Percentiles rank a stretch among this genome's conserved stretches.
These are phyloP conservation scores for Vanessa atalanta DNA, from an alignment of 1,140 invertebrate genomes.

Conservation along the genomic window DNA sequence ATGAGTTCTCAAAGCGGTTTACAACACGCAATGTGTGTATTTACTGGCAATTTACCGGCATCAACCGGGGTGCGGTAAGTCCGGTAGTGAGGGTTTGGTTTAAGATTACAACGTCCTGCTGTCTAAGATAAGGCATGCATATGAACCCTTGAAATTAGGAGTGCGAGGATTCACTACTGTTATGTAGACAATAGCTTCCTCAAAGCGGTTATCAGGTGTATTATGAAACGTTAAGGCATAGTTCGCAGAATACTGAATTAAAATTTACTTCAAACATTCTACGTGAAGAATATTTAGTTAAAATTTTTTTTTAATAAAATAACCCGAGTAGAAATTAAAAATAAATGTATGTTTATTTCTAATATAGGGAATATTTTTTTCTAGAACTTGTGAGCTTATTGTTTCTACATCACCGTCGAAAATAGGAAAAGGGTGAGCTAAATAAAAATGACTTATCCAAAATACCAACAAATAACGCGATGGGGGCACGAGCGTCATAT, in stretches of 20 bases:
- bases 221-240: neutral
- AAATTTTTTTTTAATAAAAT: no score
- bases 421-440: neutral
- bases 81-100: constrained; percentile 9
- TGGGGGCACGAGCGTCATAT: constrained; percentile 38
- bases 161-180: neutral
- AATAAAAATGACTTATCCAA: constrained; percentile 17
- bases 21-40: constrained; percentile 18
- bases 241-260: neutral
- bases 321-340: no score
- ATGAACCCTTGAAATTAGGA: constrained; percentile 35
- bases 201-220: neutral
- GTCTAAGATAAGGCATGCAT: constrained; percentile 40
- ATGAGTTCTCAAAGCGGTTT: constrained; percentile 18
- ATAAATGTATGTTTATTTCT: no score
- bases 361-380: no score
- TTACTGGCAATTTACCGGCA: constrained; percentile 19
- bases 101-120: constrained; percentile 29
- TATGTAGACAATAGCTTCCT: neutral
- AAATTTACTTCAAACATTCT: no score
- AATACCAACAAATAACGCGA: constrained; percentile 14
- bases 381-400: no score
- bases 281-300: no score
- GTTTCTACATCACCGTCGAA: no score
- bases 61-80: constrained; percentile 4